Conservation (phyloP, 2,888 invertebrate species). For the Rhingia rostrata region DNA sequence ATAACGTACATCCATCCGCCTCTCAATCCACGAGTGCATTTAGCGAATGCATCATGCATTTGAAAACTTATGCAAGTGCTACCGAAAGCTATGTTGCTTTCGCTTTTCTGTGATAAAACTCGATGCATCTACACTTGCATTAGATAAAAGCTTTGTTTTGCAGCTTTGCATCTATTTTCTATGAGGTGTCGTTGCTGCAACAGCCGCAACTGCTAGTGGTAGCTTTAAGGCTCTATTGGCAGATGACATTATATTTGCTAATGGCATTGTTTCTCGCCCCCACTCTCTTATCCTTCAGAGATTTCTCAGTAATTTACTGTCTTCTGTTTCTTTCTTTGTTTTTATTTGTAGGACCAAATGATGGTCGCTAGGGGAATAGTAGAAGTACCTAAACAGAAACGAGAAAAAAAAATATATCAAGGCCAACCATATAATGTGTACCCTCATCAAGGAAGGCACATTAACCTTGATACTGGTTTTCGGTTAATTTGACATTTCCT, state of each 20-base stretch:
- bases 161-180: conserved; percentile 53
- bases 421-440: conserved; percentile 53
- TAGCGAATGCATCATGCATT: conserved; percentile 50
- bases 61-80: conserved; percentile 46
- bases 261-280: background rate
- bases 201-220: background rate
- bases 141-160: conserved; percentile 61
- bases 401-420: conserved; percentile 48
- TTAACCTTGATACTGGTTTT: conserved; percentile 73
- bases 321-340: conserved; percentile 2
- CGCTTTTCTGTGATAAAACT: conserved; percentile 46
- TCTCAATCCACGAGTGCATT: conserved; percentile 20
- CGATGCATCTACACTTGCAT: conserved; percentile 44
- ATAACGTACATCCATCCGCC: background rate
- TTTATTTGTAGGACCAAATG: background rate
- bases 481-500: conserved; percentile 61
- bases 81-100: conserved; percentile 32
- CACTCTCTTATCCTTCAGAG: background rate
- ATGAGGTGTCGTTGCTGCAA: conserved; percentile 61
- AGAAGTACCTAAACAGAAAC: conserved; percentile 3
- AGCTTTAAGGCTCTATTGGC: too few relatives aligned
- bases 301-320: conserved; percentile 32
- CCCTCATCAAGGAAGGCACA: conserved; percentile 69
- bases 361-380: conserved; percentile 26
- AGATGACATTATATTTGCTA: too few relatives aligned